A percentile compares a stretch with the other conserved stretches of the same genome.
phyloP scores from a whole-genome alignment of 2,113 vertebrate genomes.

The Telmatochromis bifrenatus region DNA sequence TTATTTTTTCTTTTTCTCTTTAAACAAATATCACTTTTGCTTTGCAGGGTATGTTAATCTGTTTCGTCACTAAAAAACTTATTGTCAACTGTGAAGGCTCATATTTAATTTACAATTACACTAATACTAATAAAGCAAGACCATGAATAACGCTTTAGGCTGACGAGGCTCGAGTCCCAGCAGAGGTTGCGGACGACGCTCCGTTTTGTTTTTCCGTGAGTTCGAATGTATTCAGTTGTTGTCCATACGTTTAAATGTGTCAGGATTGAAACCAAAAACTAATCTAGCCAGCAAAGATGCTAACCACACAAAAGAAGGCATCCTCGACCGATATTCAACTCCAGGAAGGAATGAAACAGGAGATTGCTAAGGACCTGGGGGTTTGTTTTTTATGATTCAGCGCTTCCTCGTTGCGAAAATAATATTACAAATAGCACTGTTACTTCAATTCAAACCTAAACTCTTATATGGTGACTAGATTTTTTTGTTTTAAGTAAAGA shows the following conservation, averaged over 20 bases:
- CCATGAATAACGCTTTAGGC: background rate
- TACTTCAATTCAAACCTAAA: background rate
- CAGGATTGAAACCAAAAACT: conserved; percentile 47
- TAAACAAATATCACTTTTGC: background rate
- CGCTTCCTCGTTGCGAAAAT: background rate
- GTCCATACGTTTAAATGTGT: conserved; percentile 7
- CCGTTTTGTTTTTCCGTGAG: background rate
- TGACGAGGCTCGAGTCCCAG: background rate
- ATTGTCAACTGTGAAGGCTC: conserved; percentile 20
- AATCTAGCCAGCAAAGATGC: conserved; percentile 16
- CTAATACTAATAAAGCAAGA: background rate
- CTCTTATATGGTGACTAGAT: background rate
- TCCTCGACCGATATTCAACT: background rate
- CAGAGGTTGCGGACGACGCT: background rate
- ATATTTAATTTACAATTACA: background rate
- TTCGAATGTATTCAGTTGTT: background rate
- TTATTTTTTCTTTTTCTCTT: background rate
- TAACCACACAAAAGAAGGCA: background rate
- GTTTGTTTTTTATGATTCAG: background rate
- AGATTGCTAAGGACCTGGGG: background rate
- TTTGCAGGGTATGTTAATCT: background rate
- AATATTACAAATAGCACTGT: background rate
- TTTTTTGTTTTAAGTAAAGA: background rate
- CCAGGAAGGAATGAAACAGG: background rate
- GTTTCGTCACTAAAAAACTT: background rate